phyloP scores from a whole-genome alignment of 1,140 invertebrate genomes.

The Drosophila erecta region DNA sequence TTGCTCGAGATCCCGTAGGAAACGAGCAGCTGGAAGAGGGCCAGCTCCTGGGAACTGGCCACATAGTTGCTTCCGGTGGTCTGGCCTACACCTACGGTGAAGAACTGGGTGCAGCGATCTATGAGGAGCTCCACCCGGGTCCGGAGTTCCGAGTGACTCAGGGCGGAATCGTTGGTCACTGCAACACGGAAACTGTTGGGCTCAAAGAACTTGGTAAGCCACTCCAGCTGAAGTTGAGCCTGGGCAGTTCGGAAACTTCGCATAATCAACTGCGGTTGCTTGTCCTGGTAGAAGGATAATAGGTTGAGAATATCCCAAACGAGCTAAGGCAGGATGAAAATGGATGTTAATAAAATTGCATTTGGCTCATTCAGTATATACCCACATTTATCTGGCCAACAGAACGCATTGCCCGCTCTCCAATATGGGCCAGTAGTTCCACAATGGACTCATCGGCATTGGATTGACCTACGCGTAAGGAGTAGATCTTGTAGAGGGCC shows the following conservation, averaged over 20 bases:
- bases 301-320: conserved; percentile 82
- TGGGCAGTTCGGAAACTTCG: conserved; percentile 73
- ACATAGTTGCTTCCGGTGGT: conserved; percentile 53
- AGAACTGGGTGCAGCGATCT: conserved; percentile 78
- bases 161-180: conserved; percentile 33
- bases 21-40: conserved; percentile 74
- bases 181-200: conserved; percentile 46
- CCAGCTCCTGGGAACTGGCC: conserved; percentile 63
- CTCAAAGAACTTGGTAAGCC: conserved; percentile 75
- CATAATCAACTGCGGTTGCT: conserved; percentile 61
- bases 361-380: neutral
- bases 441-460: conserved; percentile 80
- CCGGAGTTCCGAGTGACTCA: conserved; percentile 60
- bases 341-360: neutral
- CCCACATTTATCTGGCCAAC: conserved; percentile 85
- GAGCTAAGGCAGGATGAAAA: conserved; percentile 32
- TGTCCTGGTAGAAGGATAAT: conserved; percentile 76
- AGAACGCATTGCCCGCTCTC: conserved; percentile 85
- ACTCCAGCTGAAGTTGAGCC: conserved; percentile 67
- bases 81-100: conserved; percentile 48
- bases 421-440: conserved; percentile 85
- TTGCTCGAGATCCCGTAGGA: conserved; percentile 75
- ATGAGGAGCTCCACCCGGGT: conserved; percentile 75
- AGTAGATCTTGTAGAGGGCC: conserved; percentile 80
- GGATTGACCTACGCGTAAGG: conserved; percentile 41